phyloP scores from a whole-genome alignment of 2,888 invertebrate genomes.

The Bibio marci region DNA sequence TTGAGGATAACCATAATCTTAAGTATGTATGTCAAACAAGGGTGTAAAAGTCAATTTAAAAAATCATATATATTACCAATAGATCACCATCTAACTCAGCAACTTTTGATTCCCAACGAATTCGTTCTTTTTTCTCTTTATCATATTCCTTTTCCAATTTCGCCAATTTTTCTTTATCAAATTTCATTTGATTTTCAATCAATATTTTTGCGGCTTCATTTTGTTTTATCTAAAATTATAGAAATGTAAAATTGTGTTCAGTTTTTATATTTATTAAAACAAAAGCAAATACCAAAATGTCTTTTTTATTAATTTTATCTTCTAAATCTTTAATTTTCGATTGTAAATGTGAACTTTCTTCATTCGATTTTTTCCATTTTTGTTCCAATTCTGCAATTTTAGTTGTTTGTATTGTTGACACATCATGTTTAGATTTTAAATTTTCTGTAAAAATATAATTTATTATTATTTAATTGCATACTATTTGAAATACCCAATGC shows the following conservation, averaged over 20 bases:
- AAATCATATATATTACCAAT: neutral
- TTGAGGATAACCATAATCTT: too few species aligned
- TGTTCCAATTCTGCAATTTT: constrained; percentile 46
- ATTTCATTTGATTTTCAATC: constrained; percentile 31
- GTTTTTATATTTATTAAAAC: neutral
- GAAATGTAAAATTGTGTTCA: constrained; percentile 3
- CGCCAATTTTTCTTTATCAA: constrained; percentile 30
- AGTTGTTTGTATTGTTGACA: constrained; percentile 30
- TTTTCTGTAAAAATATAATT: constrained; percentile 15
- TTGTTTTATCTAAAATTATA: constrained; percentile 26
- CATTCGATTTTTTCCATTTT: constrained; percentile 47
- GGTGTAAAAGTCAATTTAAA: too few species aligned
- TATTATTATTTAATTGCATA: neutral
- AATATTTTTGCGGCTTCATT: constrained; percentile 30
- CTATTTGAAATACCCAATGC: neutral
- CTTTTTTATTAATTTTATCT: constrained; percentile 32
- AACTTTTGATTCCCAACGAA: constrained; percentile 44
- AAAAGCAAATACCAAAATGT: constrained; percentile 22
- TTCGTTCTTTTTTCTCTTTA: constrained; percentile 41
- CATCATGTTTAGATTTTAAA: constrained; percentile 11
- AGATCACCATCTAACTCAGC: constrained; percentile 42
- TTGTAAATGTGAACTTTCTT: constrained; percentile 46
- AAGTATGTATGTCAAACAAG: too few species aligned
- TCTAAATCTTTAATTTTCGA: constrained; percentile 32
- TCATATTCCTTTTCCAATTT: constrained; percentile 46